Base-by-base conservation (phyloP, 2,113 vertebrate genomes). In the Sardina pilchardus region DNA sequence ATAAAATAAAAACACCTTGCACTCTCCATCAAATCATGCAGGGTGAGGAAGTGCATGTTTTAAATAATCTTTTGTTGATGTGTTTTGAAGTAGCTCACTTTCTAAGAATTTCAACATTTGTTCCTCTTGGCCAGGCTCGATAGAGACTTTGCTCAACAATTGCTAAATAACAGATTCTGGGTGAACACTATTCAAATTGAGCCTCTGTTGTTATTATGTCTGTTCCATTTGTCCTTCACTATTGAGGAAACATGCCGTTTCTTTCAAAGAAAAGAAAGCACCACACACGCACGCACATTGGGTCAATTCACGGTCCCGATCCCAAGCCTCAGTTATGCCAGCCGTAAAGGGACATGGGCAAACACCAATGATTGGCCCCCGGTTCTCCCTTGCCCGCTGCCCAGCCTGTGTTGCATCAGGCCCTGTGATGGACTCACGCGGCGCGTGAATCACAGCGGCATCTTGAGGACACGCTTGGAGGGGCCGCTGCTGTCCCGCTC, bases 401-500 rank as follows among this genome's bases (percentile, higher is more conserved):
- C 26, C 26, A 83, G 47, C 26, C 56, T 42, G 36, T 56, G 21
- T 48, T 43, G 82, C 39, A 86, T 90, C 83, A 53, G 21, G 50
- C 39, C 48, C 1, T 78, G 83, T 90, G 89, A 91, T 53, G 88
- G 87, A 90, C 87, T 88, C 85, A 88, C 88, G 88, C 87, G 50
- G 88, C 89, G 90, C 89, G 88, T 93, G 90, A 91, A 91, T 91
- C 90, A 92, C 85, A 53, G 63, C 84, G 39, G 89, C 26, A 10
- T 78, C 90, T 89, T 90, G 94, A 93, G 91, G 91, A 93, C 91
- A 92, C 91, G 88, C 90, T 82, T 82, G 90, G 84, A 90, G 90
- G 91, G 89, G n/a, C 85, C 81, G 82, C 10, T 59, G 91, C 90
- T 93, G 93, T 93, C 90, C 92, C 85, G 88, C 92, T 95, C 94